Conservation (phyloP, 1,140 invertebrate species). For the Drosophila ohnishii region DNA sequence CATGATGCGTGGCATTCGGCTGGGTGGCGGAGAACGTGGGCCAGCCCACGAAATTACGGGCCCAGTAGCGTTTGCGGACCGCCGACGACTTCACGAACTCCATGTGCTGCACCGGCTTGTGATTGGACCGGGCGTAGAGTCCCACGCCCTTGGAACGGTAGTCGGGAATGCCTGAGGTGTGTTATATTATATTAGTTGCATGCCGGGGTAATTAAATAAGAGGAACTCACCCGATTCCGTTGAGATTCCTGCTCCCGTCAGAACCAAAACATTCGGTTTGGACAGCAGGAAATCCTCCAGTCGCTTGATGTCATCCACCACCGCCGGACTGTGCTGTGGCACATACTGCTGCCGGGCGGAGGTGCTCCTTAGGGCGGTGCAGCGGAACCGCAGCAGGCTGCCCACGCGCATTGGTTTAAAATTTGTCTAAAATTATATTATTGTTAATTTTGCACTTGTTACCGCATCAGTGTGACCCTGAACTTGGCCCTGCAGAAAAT, state of each 20-base stretch:
- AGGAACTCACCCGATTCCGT: constrained; percentile 90
- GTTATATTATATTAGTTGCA: background rate
- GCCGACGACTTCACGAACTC: constrained; percentile 91
- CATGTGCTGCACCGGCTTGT: constrained; percentile 92
- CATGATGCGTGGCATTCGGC: constrained; percentile 88
- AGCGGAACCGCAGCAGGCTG: constrained; percentile 47
- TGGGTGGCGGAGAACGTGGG: constrained; percentile 88
- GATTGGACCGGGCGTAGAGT: constrained; percentile 92
- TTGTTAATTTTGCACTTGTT: constrained; percentile 23
- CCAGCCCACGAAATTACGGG: constrained; percentile 97
- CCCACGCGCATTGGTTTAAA: constrained; percentile 49
- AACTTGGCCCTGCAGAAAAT: background rate
- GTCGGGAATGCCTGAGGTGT: constrained; percentile 91
- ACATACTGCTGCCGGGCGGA: constrained; percentile 85
- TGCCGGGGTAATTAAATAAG: background rate
- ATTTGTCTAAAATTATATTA: background rate
- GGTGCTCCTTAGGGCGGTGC: constrained; percentile 9
- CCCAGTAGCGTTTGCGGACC: constrained; percentile 95
- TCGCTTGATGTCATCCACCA: constrained; percentile 85
- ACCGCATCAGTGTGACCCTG: constrained; percentile 19
- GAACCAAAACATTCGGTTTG: constrained; percentile 87
- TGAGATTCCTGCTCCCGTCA: constrained; percentile 97
- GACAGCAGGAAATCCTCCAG: constrained; percentile 87
- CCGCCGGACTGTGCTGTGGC: constrained; percentile 88
- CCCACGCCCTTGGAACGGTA: constrained; percentile 97